Evolutionary conservation across 2,797 vertebrate species (phyloP).

Genomic region (Platalea minor): DNA sequence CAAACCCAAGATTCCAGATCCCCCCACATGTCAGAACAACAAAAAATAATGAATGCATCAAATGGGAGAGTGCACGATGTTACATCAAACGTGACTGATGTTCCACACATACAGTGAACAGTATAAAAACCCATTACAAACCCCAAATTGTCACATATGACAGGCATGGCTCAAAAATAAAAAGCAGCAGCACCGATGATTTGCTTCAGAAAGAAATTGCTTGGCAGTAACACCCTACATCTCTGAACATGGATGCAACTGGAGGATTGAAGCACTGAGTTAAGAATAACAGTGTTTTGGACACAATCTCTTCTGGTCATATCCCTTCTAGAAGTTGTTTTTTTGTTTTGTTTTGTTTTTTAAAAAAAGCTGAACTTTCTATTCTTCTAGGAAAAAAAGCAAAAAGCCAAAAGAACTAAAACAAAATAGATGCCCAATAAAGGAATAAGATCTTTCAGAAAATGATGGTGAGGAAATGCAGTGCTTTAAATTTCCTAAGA

Average conservation of each 20-base stretch:
- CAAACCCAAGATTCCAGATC: neutral
- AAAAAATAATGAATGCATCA: neutral
- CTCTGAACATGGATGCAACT: neutral
- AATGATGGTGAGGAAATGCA: neutral
- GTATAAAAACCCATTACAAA: constrained; percentile 4
- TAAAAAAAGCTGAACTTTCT: neutral
- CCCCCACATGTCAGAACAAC: neutral
- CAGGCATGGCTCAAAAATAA: constrained; percentile 61
- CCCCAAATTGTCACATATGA: constrained; percentile 6
- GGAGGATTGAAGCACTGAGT: neutral
- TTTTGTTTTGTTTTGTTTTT: neutral
- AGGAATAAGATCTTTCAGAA: neutral
- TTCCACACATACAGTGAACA: neutral
- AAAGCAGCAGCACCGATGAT: constrained; percentile 27
- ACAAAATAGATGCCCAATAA: neutral
- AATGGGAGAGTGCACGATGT: neutral
- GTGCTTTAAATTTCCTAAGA: neutral
- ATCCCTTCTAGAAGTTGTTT: neutral
- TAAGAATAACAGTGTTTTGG: neutral
- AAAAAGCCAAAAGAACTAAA: neutral
- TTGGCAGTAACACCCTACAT: neutral
- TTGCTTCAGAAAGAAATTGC: constrained; percentile 20
- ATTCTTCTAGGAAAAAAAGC: neutral
- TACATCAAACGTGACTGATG: neutral
- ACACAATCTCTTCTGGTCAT: neutral